phyloP scores from a whole-genome alignment of 2,113 vertebrate species.

The Tachysurus vachellii region DNA sequence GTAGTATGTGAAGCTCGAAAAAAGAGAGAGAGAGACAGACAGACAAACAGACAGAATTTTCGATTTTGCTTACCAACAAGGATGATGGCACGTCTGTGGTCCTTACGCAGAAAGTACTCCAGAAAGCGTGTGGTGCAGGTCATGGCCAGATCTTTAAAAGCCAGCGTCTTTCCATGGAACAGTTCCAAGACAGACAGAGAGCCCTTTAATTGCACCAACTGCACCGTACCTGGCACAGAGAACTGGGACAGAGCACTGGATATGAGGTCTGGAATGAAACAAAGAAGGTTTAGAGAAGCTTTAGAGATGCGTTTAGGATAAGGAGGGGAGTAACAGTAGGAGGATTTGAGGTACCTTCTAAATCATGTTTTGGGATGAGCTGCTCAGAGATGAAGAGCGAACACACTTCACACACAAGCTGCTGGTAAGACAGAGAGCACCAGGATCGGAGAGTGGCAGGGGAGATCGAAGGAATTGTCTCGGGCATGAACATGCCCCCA shows the following conservation, averaged over 20 bases:
- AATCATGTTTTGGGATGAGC: conserved; percentile 70
- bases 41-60: no score
- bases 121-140: conserved; percentile 83
- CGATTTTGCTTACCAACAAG: conserved; percentile 80
- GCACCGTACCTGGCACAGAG: conserved; percentile 75
- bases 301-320: neutral
- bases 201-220: conserved; percentile 67
- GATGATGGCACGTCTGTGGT: conserved; percentile 73
- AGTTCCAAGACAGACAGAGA: conserved; percentile 86
- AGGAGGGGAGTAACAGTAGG: neutral
- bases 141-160: conserved; percentile 93
- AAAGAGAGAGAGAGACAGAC: no score
- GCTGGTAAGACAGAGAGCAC: conserved; percentile 75
- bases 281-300: neutral
- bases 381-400: conserved; percentile 76
- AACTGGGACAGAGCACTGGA: conserved; percentile 80
- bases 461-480: conserved; percentile 73
- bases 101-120: conserved; percentile 83
- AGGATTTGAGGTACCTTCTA: conserved; percentile 73
- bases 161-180: conserved; percentile 84
- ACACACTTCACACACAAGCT: conserved; percentile 83
- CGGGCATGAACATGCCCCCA: conserved; percentile 89
- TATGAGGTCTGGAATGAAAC: conserved; percentile 73
- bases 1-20: no score
- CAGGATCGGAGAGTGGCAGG: conserved; percentile 72